Evolutionary conservation across 2,113 vertebrate species (phyloP).

Genomic region (Apodemus sylvaticus): DNA sequence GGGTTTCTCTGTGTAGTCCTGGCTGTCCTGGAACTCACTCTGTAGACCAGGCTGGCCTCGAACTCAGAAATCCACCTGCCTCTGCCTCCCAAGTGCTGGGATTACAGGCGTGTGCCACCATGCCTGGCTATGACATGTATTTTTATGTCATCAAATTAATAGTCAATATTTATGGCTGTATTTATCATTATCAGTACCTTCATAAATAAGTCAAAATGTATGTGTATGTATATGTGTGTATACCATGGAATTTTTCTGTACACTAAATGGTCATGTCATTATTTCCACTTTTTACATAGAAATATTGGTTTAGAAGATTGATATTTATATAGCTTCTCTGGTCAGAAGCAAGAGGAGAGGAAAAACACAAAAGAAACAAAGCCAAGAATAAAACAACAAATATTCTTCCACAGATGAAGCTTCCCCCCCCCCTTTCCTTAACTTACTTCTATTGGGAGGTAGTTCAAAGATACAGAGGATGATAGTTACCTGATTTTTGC

Average conservation of each 20-base stretch:
- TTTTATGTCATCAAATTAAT: not conserved
- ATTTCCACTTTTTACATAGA: slow-evolving; percentile 9
- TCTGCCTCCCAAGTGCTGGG: no score
- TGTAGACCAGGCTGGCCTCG: no score
- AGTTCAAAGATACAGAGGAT: not conserved
- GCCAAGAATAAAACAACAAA: not conserved
- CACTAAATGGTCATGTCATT: not conserved
- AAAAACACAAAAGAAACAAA: not conserved
- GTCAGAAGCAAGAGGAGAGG: not conserved
- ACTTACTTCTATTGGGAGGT: not conserved
- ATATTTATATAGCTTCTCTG: not conserved
- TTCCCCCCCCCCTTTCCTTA: not conserved
- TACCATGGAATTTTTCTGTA: not conserved
- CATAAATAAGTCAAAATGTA: not conserved
- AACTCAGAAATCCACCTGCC: no score
- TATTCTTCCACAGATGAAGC: not conserved
- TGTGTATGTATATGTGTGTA: not conserved
- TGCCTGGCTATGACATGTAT: no score
- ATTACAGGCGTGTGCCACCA: no score
- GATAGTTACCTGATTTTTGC: not conserved
- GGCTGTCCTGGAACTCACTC: no score
- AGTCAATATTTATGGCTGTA: not conserved
- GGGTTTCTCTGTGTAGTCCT: no score
- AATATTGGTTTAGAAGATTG: not conserved
- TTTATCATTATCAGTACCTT: not conserved